Percentiles rank a stretch among this genome's conserved stretches.
Conservation (phyloP, 1,140 invertebrate species). For the Scylla paramamosain region DNA sequence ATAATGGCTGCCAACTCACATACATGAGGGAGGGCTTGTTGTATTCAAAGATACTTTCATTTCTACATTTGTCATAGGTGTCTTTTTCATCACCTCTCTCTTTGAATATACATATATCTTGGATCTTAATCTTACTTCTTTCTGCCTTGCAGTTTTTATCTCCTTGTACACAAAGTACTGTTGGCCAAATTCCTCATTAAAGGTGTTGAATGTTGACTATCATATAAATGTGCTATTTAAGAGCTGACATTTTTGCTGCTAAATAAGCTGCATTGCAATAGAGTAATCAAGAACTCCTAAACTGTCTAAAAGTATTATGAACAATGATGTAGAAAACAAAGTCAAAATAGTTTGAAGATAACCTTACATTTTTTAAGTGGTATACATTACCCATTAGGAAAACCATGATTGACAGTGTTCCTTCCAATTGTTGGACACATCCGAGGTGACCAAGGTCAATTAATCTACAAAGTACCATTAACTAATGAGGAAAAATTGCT, state of each 20-base stretch:
- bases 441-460: not conserved
- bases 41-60: too few relatives aligned
- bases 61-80: too few relatives aligned
- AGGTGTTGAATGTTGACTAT: not conserved
- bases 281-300: not conserved
- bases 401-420: not conserved
- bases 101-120: not conserved
- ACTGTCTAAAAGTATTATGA: not conserved
- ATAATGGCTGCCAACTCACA: too few relatives aligned
- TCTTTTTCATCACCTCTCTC: too few relatives aligned
- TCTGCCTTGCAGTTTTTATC: not conserved
- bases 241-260: not conserved
- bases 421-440: not conserved
- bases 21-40: too few relatives aligned
- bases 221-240: not conserved
- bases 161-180: not conserved
- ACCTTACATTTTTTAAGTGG: not conserved
- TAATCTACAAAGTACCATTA: not conserved
- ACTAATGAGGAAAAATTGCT: not conserved
- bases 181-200: not conserved
- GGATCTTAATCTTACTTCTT: not conserved
- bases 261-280: too few relatives aligned
- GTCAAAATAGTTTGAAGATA: not conserved
- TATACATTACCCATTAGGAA: not conserved
- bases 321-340: not conserved